A percentile compares a stretch with the other conserved stretches of the same genome.
These are phyloP conservation scores for Drosophila parvula DNA, from an alignment of 1,140 invertebrate species.

Conservation along the genomic window DNA sequence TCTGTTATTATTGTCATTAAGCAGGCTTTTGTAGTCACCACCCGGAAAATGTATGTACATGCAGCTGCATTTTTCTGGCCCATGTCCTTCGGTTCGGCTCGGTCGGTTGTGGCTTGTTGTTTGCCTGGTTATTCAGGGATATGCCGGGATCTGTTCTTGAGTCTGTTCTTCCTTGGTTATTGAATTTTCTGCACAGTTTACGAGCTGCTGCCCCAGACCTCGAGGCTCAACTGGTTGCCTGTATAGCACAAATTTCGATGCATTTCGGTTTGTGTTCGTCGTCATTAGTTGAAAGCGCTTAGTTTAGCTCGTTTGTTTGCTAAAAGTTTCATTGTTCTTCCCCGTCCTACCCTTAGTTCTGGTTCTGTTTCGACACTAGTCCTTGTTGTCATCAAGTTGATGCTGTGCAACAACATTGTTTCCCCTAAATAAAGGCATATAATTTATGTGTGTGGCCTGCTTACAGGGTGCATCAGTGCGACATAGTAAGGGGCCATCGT, in stretches of 20 bases:
- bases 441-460: conserved; percentile 48
- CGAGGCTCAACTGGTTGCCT: conserved; percentile 31
- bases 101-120: conserved; percentile 6
- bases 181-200: conserved; percentile 32
- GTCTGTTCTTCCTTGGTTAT: conserved; percentile 21
- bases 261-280: conserved; percentile 23
- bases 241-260: conserved; percentile 25
- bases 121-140: conserved; percentile 10
- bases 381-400: conserved; percentile 45
- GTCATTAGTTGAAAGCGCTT: conserved; percentile 50
- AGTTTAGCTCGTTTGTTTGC: conserved; percentile 51
- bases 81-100: conserved; percentile 7
- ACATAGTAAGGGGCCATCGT: conserved; percentile 13
- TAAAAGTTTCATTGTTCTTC: conserved; percentile 31
- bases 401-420: conserved; percentile 48
- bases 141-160: conserved; percentile 22
- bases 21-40: conserved; percentile 43
- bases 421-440: conserved; percentile 51
- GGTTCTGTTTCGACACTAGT: neutral
- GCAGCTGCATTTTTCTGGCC: conserved; percentile 17
- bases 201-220: neutral
- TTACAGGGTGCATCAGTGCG: neutral
- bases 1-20: conserved; percentile 65
- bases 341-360: neutral
- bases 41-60: conserved; percentile 4